phyloP scores from a whole-genome alignment of 2,888 invertebrate species.

The Lithosia quadra region DNA sequence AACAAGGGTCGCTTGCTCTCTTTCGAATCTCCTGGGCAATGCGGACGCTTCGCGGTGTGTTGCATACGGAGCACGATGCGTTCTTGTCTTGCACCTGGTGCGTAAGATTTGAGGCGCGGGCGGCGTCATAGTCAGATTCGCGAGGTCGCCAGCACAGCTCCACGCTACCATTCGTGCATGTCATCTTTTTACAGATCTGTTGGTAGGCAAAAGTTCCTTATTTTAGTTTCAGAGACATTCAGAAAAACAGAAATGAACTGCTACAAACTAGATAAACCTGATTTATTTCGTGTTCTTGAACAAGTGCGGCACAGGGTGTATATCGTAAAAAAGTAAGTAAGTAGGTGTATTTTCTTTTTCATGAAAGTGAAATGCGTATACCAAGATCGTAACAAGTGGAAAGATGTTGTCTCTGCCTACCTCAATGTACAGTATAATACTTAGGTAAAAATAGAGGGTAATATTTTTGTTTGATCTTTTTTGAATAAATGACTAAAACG shows the following conservation, averaged over 20 bases:
- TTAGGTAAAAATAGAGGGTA: not conserved
- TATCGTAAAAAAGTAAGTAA: too few species aligned
- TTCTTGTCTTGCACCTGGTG: conserved; percentile 68
- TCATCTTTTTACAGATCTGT: conserved; percentile 80
- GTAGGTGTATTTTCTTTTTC: not conserved
- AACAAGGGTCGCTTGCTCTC: conserved; percentile 47
- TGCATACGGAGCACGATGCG: conserved; percentile 55
- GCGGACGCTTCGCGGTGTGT: conserved; percentile 69
- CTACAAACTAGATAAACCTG: not conserved
- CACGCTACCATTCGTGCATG: conserved; percentile 69
- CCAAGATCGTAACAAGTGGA: too few species aligned
- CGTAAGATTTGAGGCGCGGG: conserved; percentile 66
- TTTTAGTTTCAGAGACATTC: not conserved
- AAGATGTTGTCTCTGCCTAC: too few species aligned
- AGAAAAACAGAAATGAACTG: not conserved
- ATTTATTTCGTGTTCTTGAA: too few species aligned
- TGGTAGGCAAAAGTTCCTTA: not conserved
- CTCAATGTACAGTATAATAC: not conserved
- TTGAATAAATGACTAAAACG: not conserved
- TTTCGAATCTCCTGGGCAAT: conserved; percentile 62
- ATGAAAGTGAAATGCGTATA: too few species aligned
- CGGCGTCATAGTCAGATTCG: conserved; percentile 67
- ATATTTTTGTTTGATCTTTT: not conserved
- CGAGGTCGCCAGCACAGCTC: conserved; percentile 77
- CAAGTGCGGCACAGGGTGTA: too few species aligned